phyloP scores from a whole-genome alignment of 2,113 vertebrate genomes.

The Oreochromis spilurus region DNA sequence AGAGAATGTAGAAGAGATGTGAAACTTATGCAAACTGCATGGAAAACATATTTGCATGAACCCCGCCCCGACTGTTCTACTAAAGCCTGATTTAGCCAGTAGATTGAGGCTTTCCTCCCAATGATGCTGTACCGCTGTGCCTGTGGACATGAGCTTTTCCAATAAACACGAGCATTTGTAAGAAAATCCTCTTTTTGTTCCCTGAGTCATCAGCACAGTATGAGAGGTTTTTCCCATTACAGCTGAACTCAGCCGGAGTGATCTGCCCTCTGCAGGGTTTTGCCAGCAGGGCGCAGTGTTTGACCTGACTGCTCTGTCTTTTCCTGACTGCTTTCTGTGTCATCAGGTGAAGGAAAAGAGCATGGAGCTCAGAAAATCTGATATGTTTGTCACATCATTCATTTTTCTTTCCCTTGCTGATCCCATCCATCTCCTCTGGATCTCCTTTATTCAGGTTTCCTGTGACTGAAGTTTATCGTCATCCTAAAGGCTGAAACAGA shows the following conservation, averaged over 20 bases:
- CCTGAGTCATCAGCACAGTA: background rate
- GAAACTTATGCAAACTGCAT: conserved; percentile 47
- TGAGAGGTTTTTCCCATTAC: background rate
- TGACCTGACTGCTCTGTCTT: background rate
- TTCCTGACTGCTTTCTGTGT: background rate
- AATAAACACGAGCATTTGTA: conserved; percentile 44
- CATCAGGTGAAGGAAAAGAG: background rate
- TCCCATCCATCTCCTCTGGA: background rate
- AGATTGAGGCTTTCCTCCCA: background rate
- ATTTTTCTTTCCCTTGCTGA: background rate
- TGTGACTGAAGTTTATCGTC: background rate
- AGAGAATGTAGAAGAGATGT: conserved; percentile 28
- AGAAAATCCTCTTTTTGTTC: background rate
- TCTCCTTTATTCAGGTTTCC: background rate
- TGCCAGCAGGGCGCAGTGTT: background rate
- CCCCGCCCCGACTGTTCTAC: conserved; percentile 1
- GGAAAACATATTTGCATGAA: conserved; percentile 39
- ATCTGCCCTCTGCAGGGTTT: background rate
- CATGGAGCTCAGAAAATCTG: background rate
- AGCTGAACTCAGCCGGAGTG: background rate
- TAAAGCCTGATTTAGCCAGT: background rate
- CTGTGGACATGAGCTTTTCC: conserved; percentile 46
- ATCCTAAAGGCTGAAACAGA: background rate
- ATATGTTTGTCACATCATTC: background rate
- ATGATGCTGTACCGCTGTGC: conserved; percentile 50